A percentile compares a stretch with the other conserved stretches of the same genome.
phyloP scores from a whole-genome alignment of 2,797 vertebrate genomes.

The Zenarchopterus dispar region DNA sequence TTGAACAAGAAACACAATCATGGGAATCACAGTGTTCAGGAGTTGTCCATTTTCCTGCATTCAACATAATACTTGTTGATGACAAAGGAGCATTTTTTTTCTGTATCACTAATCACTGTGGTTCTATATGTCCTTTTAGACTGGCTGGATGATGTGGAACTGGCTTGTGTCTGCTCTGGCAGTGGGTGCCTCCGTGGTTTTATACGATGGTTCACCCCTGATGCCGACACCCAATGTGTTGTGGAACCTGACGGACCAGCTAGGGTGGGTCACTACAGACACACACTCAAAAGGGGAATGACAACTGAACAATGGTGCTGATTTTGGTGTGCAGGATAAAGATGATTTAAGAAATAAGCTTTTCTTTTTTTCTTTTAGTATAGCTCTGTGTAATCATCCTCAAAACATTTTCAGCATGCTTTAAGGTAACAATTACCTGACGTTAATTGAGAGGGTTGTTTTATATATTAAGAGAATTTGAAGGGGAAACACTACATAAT shows the following conservation, averaged over 20 bases:
- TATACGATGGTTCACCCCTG: slow-evolving; percentile 96
- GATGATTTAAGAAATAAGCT: too few species aligned
- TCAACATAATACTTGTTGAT: slow-evolving; percentile 37
- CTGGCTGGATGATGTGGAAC: slow-evolving; percentile 99
- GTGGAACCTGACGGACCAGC: slow-evolving; percentile 93
- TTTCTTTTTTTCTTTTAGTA: too few species aligned
- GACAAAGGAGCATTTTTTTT: slow-evolving; percentile 41
- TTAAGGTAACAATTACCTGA: too few species aligned
- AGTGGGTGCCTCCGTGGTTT: slow-evolving; percentile 90
- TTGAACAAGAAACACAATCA: slow-evolving; percentile 30
- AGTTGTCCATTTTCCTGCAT: slow-evolving; percentile 21
- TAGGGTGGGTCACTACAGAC: slow-evolving; percentile 83
- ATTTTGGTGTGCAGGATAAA: background rate
- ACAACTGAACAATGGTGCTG: background rate
- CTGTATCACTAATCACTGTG: slow-evolving; percentile 46
- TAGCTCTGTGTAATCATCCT: too few species aligned
- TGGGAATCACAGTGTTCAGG: slow-evolving; percentile 33
- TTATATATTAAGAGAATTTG: too few species aligned
- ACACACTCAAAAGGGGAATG: background rate
- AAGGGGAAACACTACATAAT: too few species aligned
- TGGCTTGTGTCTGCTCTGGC: slow-evolving; percentile 92
- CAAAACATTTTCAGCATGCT: too few species aligned
- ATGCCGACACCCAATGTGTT: slow-evolving; percentile 90
- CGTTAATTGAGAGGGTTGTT: too few species aligned
- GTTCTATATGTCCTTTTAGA: slow-evolving; percentile 73